phyloP scores from a whole-genome alignment of 2,797 vertebrate species.

The Gymnodraco acuticeps region DNA sequence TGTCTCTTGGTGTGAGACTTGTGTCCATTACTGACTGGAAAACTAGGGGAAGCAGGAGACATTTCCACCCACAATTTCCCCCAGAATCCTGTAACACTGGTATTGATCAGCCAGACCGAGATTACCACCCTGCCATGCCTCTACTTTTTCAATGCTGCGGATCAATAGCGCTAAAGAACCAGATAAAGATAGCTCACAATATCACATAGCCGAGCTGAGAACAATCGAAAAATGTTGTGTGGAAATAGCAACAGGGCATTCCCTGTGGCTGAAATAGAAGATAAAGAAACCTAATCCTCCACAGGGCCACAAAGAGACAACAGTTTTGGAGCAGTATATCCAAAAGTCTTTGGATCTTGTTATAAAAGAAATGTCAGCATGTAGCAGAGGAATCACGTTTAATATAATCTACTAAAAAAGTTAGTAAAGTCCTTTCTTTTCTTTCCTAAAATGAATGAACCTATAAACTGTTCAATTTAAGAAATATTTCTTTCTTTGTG shows the following conservation, averaged over 20 bases:
- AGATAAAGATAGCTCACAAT: constrained; percentile 63
- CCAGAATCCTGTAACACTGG: constrained; percentile 29
- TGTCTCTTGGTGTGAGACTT: not conserved
- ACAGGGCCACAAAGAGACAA: constrained; percentile 45
- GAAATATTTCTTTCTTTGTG: constrained; percentile 1
- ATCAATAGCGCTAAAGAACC: constrained; percentile 63
- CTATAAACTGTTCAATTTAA: constrained; percentile 13
- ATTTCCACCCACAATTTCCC: constrained; percentile 53
- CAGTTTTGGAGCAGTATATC: constrained; percentile 31
- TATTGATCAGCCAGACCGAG: constrained; percentile 53
- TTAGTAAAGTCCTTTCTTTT: not conserved
- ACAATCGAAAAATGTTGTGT: constrained; percentile 37
- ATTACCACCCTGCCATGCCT: constrained; percentile 50
- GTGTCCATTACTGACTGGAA: constrained; percentile 18
- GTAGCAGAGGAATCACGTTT: constrained; percentile 8
- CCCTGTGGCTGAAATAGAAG: constrained; percentile 43
- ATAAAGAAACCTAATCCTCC: constrained; percentile 44
- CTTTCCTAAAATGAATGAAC: constrained; percentile 10
- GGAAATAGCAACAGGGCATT: constrained; percentile 52
- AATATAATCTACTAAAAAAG: constrained; percentile 19
- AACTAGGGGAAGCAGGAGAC: constrained; percentile 24
- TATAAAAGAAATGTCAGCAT: constrained; percentile 32
- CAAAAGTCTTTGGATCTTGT: constrained; percentile 15
- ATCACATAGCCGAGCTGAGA: constrained; percentile 40
- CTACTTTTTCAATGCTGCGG: constrained; percentile 41